Percentiles rank a stretch among this genome's conserved stretches.
Evolutionary conservation across 2,797 vertebrate genomes (phyloP).

Genomic region (Chelon auratus): DNA sequence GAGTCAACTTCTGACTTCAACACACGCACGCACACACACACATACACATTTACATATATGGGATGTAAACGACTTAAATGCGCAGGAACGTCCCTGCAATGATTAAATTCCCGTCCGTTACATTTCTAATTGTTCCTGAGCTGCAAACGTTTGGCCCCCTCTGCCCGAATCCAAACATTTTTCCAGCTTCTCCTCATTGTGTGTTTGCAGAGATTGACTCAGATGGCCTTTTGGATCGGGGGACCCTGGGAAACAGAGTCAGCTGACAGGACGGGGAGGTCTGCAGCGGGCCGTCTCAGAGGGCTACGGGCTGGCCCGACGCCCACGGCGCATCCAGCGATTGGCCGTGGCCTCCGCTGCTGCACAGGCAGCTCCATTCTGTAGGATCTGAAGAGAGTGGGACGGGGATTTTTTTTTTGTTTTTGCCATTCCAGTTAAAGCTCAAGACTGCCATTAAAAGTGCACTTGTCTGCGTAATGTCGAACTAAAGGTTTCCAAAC

Average conservation of each 20-base stretch:
- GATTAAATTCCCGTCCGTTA: conserved; percentile 38
- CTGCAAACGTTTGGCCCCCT: conserved; percentile 49
- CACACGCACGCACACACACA: conserved; percentile 17
- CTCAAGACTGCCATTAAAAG: background rate
- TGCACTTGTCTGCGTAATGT: background rate
- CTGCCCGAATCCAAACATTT: conserved; percentile 75
- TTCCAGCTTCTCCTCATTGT: conserved; percentile 69
- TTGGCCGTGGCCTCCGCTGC: conserved; percentile 54
- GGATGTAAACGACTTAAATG: conserved; percentile 36
- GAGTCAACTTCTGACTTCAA: conserved; percentile 64
- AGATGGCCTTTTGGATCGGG: conserved; percentile 81
- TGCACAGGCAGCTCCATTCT: conserved; percentile 70
- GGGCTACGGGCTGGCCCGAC: conserved; percentile 71
- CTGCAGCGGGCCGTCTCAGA: conserved; percentile 66
- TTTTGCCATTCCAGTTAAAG: conserved; percentile 4
- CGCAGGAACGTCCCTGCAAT: background rate
- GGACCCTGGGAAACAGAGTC: conserved; percentile 85
- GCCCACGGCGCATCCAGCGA: conserved; percentile 71
- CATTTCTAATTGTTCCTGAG: conserved; percentile 40
- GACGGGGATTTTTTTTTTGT: conserved; percentile 14
- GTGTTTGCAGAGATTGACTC: conserved; percentile 84
- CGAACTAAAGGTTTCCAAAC: conserved; percentile 20
- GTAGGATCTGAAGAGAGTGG: conserved; percentile 46
- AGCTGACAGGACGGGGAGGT: conserved; percentile 82
- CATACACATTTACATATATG: background rate